phyloP scores from a whole-genome alignment of 1,140 invertebrate genomes.

The Charaxes varanes region DNA sequence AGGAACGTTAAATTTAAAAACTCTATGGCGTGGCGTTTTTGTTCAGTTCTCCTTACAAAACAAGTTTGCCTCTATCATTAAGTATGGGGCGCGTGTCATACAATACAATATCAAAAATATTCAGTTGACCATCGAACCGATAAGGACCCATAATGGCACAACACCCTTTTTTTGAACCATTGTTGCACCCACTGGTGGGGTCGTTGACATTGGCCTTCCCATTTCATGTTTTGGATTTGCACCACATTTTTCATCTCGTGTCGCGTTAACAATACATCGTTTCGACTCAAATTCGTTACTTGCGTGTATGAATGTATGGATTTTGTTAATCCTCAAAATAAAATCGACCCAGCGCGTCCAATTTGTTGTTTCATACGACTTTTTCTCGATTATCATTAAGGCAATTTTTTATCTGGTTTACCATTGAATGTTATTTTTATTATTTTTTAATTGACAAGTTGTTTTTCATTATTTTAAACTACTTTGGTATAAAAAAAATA shows the following conservation, averaged over 20 bases:
- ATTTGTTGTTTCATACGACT: constrained; percentile 7
- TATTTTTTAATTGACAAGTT: too few species aligned
- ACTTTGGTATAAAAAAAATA: too few species aligned
- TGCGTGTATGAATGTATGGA: constrained; percentile 10
- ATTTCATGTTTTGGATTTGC: constrained; percentile 54
- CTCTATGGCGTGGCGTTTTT: background rate
- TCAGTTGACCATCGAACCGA: constrained; percentile 45
- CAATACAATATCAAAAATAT: constrained; percentile 35
- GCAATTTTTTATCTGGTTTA: too few species aligned
- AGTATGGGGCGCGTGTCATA: constrained; percentile 34
- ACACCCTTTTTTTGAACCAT: constrained; percentile 61
- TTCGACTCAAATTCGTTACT: constrained; percentile 40
- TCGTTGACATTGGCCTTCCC: constrained; percentile 66
- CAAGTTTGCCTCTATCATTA: constrained; percentile 16
- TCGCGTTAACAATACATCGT: constrained; percentile 55
- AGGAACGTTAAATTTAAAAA: constrained; percentile 4
- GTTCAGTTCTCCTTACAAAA: constrained; percentile 5
- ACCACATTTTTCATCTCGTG: constrained; percentile 45
- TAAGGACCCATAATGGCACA: constrained; percentile 49
- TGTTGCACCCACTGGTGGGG: constrained; percentile 53
- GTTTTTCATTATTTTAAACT: too few species aligned
- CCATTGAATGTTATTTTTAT: too few species aligned
- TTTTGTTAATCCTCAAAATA: constrained; percentile 19
- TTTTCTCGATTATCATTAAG: too few species aligned
- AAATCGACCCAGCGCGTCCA: constrained; percentile 4